phyloP scores from a whole-genome alignment of 2,113 vertebrate species.

The Melanocharis versteri region DNA sequence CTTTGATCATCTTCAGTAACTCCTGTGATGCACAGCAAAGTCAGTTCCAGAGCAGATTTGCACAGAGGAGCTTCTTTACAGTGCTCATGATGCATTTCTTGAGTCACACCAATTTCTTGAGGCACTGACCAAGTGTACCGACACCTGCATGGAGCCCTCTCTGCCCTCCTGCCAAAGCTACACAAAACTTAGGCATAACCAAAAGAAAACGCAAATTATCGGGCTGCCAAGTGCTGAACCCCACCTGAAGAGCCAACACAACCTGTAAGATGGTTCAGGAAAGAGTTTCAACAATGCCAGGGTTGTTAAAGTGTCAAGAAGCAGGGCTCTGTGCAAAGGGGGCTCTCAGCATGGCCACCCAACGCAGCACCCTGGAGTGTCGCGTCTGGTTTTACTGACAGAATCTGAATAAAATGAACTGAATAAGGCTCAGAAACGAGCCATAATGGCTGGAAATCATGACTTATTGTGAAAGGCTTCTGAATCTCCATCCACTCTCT shows the following conservation, averaged over 20 bases:
- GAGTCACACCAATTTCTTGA: not conserved
- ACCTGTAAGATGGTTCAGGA: not conserved
- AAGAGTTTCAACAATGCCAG: not conserved
- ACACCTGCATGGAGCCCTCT: not conserved
- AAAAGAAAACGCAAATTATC: not conserved
- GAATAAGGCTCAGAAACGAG: not conserved
- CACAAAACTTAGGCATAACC: not conserved
- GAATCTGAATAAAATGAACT: not conserved
- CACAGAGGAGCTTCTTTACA: not conserved
- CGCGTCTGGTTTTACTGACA: not conserved
- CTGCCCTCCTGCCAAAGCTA: not conserved
- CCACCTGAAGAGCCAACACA: not conserved
- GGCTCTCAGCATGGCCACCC: not conserved
- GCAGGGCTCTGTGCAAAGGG: not conserved
- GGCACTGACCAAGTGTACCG: not conserved
- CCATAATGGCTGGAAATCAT: not conserved
- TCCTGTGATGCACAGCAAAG: not conserved
- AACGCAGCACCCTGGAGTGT: not conserved
- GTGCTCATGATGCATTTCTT: not conserved
- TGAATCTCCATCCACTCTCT: not conserved
- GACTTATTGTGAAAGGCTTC: not conserved
- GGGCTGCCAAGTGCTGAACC: not conserved
- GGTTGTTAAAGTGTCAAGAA: not conserved
- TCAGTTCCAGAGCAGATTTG: not conserved
- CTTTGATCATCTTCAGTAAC: not conserved